phyloP scores from a whole-genome alignment of 2,888 invertebrate genomes.

The Melikaiella ostensackeni region DNA sequence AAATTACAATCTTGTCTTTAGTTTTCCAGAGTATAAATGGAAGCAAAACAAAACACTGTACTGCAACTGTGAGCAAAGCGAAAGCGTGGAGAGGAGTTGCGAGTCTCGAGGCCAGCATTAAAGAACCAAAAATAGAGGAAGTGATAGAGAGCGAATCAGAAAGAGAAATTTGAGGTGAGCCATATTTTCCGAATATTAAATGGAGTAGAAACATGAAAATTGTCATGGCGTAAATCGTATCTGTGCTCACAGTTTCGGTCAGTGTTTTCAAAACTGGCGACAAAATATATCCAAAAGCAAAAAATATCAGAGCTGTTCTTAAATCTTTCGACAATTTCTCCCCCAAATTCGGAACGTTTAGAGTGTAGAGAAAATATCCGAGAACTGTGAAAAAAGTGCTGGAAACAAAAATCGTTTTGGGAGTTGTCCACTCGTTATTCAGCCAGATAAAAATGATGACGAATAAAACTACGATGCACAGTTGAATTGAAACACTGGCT shows the following conservation, averaged over 20 bases:
- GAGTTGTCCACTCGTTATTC: constrained; percentile 83
- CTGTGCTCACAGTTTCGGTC: constrained; percentile 97
- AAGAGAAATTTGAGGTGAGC: constrained; percentile 90
- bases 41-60: constrained; percentile 92
- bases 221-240: constrained; percentile 97
- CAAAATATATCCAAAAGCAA: constrained; percentile 91
- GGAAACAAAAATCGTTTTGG: constrained; percentile 82
- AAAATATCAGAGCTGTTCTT: constrained; percentile 88
- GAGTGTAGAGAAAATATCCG: constrained; percentile 82
- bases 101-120: constrained; percentile 95
- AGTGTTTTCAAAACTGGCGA: constrained; percentile 96
- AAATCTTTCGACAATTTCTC: constrained; percentile 80
- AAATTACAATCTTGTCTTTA: constrained; percentile 80
- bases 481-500: constrained; percentile 87
- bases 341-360: constrained; percentile 58
- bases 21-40: constrained; percentile 87
- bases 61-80: constrained; percentile 91
- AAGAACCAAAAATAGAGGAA: constrained; percentile 95
- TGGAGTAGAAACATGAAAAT: constrained; percentile 92
- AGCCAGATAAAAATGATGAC: constrained; percentile 85
- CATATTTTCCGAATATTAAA: constrained; percentile 95
- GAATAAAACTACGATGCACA: constrained; percentile 88
- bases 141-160: constrained; percentile 95
- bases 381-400: constrained; percentile 80
- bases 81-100: constrained; percentile 92